phyloP scores from a whole-genome alignment of 2,797 vertebrate genomes.

The Diplodus sargus region DNA sequence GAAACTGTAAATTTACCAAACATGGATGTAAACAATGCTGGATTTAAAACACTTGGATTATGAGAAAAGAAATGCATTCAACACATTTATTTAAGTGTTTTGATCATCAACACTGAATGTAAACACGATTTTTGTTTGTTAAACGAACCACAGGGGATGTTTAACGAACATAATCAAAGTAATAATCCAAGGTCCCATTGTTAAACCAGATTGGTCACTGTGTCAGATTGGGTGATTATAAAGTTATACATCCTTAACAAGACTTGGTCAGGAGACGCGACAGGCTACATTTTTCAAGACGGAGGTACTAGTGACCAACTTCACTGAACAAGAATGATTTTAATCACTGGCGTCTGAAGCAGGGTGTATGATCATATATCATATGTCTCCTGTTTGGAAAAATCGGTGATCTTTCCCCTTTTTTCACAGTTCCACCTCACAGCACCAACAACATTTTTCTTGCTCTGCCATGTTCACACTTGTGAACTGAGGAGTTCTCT shows the following conservation, averaged over 20 bases:
- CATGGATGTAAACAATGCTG: not conserved
- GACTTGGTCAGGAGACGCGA: not conserved
- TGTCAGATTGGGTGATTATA: no score
- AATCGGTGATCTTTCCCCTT: not conserved
- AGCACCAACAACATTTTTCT: not conserved
- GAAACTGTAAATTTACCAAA: not conserved
- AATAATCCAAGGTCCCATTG: not conserved
- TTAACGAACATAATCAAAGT: not conserved
- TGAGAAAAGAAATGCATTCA: not conserved
- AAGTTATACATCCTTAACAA: not conserved
- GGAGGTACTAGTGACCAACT: not conserved
- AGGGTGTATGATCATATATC: no score
- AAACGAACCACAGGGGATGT: not conserved
- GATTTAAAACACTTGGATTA: not conserved
- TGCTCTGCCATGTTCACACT: not conserved
- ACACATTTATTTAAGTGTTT: not conserved
- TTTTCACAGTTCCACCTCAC: conserved; percentile 1
- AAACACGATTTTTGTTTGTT: not conserved
- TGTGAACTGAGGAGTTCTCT: not conserved
- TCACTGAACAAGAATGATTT: not conserved
- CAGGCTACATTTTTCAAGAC: not conserved
- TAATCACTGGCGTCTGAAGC: no score
- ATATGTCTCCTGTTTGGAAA: no score
- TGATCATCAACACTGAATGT: not conserved
- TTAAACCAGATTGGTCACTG: not conserved